Evolutionary conservation across 2,888 invertebrate genomes (phyloP), one percentile per base, ranked within the genome.

Genomic region (Notodonta ziczac): DNA sequence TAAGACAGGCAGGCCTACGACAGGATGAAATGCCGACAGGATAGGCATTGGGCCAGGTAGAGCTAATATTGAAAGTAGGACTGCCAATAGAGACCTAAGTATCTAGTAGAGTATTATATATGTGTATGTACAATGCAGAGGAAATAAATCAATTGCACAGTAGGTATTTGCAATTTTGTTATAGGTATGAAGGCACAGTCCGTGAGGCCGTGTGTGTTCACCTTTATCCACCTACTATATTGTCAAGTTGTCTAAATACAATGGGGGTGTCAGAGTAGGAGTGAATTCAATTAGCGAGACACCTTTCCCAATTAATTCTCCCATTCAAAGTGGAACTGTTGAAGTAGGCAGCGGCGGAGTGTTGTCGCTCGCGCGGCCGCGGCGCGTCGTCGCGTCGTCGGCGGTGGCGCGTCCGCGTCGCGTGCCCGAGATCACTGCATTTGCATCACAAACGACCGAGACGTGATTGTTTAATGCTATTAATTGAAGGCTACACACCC

Each of bases 401-500:
- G 6, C 5, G 24, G 12, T 0, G 56, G 1, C 13, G 10, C 16
- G 12, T 0, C 35, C 39, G 16, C 8, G 9, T 12, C 32, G 56
- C 16, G 42, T 40, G 42, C 0, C 35, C 39, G 8, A 46, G 59
- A 57, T 52, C 40, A 32, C 55, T 52, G 51, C 39, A 76, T 76
- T 76, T 71, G 68, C 76, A 76, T 76, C 61, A 74, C 77, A 76
- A 76, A 76, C 67, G 60, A 63, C 51, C 50, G 42, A 56, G 14
- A 57, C 63, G 59, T 60, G 68, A 72, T 67, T 65, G 67, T 66
- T 65, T 67, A 57, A 62, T 65, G 59, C 56, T 62, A 64, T 68
- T 70, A 72, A 74, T 70, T 76, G 68, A 65, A 66, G 67, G 66
- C 67, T 72, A 52, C 32, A 24, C 52, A 16, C 32, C 10, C 52